A percentile compares a stretch with the other conserved stretches of the same genome.
phyloP scores from a whole-genome alignment of 2,113 vertebrate species.

The Tiliqua scincoides region DNA sequence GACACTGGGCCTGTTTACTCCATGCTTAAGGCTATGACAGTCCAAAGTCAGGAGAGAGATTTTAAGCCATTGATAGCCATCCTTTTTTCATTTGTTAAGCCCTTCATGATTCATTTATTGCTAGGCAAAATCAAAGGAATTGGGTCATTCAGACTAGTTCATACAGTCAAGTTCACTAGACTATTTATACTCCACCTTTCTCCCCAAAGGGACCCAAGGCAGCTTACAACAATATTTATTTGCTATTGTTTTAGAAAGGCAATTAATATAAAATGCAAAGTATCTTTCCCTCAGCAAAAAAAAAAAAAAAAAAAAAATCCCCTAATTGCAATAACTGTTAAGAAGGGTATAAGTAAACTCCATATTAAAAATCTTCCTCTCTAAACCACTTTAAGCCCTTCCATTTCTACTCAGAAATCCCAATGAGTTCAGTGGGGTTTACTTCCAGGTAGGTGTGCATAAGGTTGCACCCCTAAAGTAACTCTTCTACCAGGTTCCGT shows the following conservation, averaged over 20 bases:
- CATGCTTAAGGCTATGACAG: background rate
- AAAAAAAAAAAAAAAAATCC: too few species aligned
- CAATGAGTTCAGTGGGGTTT: too few species aligned
- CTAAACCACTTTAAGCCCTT: background rate
- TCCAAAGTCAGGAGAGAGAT: background rate
- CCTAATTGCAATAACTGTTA: too few species aligned
- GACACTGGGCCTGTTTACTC: too few species aligned
- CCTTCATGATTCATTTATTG: background rate
- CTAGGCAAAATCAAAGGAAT: background rate
- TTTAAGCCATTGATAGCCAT: background rate
- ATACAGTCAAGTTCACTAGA: background rate
- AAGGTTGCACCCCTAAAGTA: background rate
- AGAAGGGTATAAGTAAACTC: background rate
- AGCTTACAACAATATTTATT: too few species aligned
- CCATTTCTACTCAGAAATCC: too few species aligned
- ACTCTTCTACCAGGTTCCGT: background rate
- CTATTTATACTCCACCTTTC: too few species aligned
- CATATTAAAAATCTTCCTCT: background rate
- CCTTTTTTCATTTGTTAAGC: background rate
- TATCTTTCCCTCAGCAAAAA: too few species aligned
- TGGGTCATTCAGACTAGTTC: background rate
- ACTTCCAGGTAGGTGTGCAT: too few species aligned
- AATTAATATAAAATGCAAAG: background rate
- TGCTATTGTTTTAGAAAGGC: background rate
- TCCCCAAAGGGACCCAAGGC: too few species aligned